Percentiles rank a stretch among this genome's conserved stretches.
phyloP scores from a whole-genome alignment of 2,113 vertebrate genomes.

The Pangasianodon hypophthalmus region DNA sequence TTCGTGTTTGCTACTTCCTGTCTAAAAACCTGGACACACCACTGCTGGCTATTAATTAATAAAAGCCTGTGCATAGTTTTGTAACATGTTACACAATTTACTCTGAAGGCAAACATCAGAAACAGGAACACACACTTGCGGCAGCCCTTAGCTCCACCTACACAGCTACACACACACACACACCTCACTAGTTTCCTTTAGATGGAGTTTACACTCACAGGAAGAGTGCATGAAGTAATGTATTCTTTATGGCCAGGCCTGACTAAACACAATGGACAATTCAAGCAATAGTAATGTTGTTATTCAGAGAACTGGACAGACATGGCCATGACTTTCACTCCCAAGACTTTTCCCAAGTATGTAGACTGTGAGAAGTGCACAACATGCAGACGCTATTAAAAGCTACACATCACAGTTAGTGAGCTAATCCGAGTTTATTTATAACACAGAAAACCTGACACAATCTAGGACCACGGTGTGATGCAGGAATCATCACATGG shows the following conservation, averaged over 20 bases:
- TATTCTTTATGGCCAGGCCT: neutral
- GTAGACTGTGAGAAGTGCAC: neutral
- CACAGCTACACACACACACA: neutral
- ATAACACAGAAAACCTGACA: constrained; percentile 5
- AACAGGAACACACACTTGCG: constrained; percentile 18
- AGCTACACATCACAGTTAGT: neutral
- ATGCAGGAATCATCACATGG: neutral
- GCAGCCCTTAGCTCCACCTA: neutral
- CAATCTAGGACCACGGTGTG: too few relatives aligned
- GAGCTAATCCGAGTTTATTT: constrained; percentile 15
- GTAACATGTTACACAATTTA: neutral
- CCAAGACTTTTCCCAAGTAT: neutral
- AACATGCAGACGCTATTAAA: constrained; percentile 11
- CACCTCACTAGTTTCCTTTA: neutral
- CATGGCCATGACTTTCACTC: neutral
- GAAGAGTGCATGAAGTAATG: constrained; percentile 35
- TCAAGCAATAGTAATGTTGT: neutral
- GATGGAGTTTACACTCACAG: constrained; percentile 11
- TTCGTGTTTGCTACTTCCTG: neutral
- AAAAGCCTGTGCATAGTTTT: neutral
- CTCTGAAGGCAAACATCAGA: neutral
- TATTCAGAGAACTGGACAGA: neutral
- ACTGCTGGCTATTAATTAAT: neutral
- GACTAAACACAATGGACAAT: constrained; percentile 1
- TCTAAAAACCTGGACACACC: neutral